Evolutionary conservation across 2,888 invertebrate genomes (phyloP), one percentile per base, ranked within the genome.

Genomic region (Doris montereyensis): DNA sequence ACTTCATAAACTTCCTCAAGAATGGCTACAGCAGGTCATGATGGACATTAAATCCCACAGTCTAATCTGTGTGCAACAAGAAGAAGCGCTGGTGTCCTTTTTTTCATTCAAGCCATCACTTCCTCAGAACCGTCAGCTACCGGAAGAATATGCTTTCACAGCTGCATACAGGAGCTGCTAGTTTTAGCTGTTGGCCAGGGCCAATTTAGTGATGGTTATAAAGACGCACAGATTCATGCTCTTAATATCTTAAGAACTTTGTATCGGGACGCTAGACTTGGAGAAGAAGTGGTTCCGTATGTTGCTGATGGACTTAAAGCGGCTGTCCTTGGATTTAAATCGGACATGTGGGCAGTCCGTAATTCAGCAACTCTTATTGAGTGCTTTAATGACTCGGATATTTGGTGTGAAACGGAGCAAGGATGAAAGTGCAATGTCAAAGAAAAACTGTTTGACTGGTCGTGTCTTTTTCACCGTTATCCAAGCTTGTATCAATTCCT

Each of bases 21-120:
- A 85, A 17, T 92, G 92, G 92, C 84, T 92, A 73, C 75, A 86
- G 21, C 87, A 90, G 70, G 88, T 92, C 62, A 85, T 92, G 83
- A 74, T 77, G 0, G 90, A 90, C 57, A 87, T 92, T n/a, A 77
- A 82, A 84, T 87, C 85, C 82, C 83, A 2, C 77, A 84, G 8
- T 86, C 87, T 8, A 82, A 84, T 17, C 86, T 96, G 17, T 96
- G 95, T 88, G 93, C 96, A 3, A 98, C 98, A 0, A 93, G 98
- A 28, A 93, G 98, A 81, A 97, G 97, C 91, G 98, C 97, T 13
- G 99, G 98, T 0, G 93, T 99, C 77, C 98, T 98, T 0, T 98
- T 96, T 90, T 95, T 97, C 93, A 90, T 93, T 67, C 92, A 96
- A 95, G 96, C 96, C 0, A 91, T 97, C 34, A 93, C 97, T 2